Percentiles rank a stretch among this genome's conserved stretches.
These are phyloP conservation scores for Cydia amplana DNA, from an alignment of 1,140 invertebrate genomes.

Conservation along the genomic window DNA sequence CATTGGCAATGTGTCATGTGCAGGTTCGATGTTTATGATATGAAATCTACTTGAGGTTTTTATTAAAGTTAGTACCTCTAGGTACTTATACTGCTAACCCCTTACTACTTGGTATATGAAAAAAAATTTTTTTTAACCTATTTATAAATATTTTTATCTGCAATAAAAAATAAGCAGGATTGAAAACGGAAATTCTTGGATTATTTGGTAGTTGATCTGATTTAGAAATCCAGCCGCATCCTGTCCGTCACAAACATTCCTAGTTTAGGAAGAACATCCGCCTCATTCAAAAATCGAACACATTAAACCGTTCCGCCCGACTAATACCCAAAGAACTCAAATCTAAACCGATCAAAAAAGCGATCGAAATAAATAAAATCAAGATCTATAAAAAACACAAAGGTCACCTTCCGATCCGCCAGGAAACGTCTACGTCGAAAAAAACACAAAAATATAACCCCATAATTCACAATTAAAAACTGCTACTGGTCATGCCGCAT, in stretches of 20 bases:
- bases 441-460: conserved; percentile 63
- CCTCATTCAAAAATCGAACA: conserved; percentile 46
- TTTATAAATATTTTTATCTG: background rate
- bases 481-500: conserved; percentile 77
- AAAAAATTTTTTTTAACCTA: too few species aligned
- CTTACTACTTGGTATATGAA: too few species aligned
- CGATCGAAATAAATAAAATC: conserved; percentile 57
- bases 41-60: too few species aligned
- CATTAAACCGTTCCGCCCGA: conserved; percentile 55
- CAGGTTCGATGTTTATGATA: too few species aligned
- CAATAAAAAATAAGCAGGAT: background rate
- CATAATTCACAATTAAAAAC: conserved; percentile 78
- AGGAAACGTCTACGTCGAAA: conserved; percentile 56
- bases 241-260: conserved; percentile 33
- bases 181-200: background rate
- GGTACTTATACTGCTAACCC: too few species aligned
- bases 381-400: conserved; percentile 64
- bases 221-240: conserved; percentile 31
- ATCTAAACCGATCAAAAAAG: conserved; percentile 64
- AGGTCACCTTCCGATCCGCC: conserved; percentile 69
- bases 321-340: conserved; percentile 54
- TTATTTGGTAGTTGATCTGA: background rate
- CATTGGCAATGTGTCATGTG: too few species aligned
- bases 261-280: conserved; percentile 57
- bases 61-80: too few species aligned